Conservation (phyloP, 2,113 vertebrate species). For the Anarrhichthys ocellatus region DNA sequence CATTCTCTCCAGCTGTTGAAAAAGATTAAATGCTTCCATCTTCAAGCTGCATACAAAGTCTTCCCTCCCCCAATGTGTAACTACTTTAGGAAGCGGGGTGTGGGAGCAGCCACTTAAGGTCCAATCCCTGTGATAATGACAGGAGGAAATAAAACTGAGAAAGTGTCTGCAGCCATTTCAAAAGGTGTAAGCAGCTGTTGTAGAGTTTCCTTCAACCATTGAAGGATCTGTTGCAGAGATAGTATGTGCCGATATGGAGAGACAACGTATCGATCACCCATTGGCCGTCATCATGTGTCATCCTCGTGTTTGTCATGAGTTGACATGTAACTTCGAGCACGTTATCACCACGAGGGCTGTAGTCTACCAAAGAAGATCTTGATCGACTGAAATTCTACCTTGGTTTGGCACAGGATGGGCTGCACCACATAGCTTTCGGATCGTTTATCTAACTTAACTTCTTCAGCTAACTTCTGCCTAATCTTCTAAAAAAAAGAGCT, state of each 20-base stretch:
- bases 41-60: not conserved
- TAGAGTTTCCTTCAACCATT: not conserved
- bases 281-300: not conserved
- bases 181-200: not conserved
- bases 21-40: conserved; percentile 7
- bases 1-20: conserved; percentile 18
- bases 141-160: not conserved
- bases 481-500: not conserved
- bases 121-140: conserved; percentile 15
- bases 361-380: too few relatives aligned
- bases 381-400: too few relatives aligned
- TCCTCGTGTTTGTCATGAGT: not conserved
- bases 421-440: not conserved
- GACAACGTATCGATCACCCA: not conserved
- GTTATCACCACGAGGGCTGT: not conserved
- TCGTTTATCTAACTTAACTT: not conserved
- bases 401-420: not conserved
- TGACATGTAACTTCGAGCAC: not conserved
- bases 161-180: not conserved
- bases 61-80: not conserved
- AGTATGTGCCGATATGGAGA: not conserved
- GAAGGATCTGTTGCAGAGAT: not conserved
- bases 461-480: not conserved
- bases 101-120: conserved; percentile 12
- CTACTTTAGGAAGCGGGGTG: conserved; percentile 21